Conservation (phyloP, 2,113 vertebrate genomes). For the Cephalopterus ornatus region DNA sequence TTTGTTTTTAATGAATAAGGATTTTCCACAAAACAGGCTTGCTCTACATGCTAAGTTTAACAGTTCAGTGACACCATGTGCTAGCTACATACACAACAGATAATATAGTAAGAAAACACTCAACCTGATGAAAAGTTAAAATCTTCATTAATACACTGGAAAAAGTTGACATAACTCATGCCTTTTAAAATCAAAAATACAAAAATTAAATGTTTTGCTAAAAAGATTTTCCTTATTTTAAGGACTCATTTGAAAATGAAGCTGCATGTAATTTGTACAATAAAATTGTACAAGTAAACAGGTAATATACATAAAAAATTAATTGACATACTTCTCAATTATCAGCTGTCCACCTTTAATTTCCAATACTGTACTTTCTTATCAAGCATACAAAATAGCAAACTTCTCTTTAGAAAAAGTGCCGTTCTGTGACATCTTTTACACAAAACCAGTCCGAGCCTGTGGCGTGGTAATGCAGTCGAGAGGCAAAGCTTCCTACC, state of each 20-base stretch:
- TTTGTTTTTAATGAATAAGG: slow-evolving; percentile 84
- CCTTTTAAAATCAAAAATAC: slow-evolving; percentile 98
- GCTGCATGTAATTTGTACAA: slow-evolving; percentile 96
- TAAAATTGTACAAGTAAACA: slow-evolving; percentile 96
- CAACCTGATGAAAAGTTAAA: slow-evolving; percentile 96
- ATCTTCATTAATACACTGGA: slow-evolving; percentile 99
- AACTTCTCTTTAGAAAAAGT: slow-evolving; percentile 88
- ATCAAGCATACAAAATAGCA: slow-evolving; percentile 86
- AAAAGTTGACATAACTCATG: slow-evolving; percentile 98
- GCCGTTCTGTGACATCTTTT: slow-evolving; percentile 82
- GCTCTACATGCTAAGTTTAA: slow-evolving; percentile 93
- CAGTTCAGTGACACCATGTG: slow-evolving; percentile 91
- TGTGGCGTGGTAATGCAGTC: slow-evolving; percentile 72
- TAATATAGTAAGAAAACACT: slow-evolving; percentile 92
- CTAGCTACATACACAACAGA: slow-evolving; percentile 92
- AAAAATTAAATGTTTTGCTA: slow-evolving; percentile 92
- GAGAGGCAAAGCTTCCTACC: slow-evolving; percentile 77
- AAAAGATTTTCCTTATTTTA: slow-evolving; percentile 95
- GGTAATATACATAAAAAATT: slow-evolving; percentile 97
- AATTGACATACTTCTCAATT: slow-evolving; percentile 89
- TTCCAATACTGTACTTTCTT: slow-evolving; percentile 86
- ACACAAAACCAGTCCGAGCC: slow-evolving; percentile 80
- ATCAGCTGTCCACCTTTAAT: slow-evolving; percentile 85
- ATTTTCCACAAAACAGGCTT: slow-evolving; percentile 92
- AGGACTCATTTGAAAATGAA: slow-evolving; percentile 93